A percentile compares a stretch with the other conserved stretches of the same genome.
phyloP scores from a whole-genome alignment of 2,113 vertebrate species.

The Ptilonorhynchus violaceus region DNA sequence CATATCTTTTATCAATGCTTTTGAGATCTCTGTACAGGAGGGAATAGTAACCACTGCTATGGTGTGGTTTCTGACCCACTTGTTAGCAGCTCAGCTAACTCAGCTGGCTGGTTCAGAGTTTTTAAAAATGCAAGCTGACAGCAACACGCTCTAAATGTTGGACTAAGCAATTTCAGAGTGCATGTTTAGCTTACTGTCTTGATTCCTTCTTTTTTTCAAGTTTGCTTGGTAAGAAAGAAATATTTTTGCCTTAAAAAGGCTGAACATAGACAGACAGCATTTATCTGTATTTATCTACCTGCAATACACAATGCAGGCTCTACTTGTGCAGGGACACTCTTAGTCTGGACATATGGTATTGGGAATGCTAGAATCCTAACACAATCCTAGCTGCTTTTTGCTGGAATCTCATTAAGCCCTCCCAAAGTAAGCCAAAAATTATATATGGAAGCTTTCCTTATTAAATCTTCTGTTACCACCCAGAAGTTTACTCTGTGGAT shows the following conservation, averaged over 20 bases:
- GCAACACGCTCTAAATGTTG: not conserved
- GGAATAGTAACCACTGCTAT: not conserved
- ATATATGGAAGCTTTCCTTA: not conserved
- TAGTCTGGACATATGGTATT: not conserved
- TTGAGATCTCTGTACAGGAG: not conserved
- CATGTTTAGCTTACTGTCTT: not conserved
- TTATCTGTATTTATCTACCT: not conserved
- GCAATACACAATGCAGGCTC: not conserved
- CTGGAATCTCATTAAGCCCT: not conserved
- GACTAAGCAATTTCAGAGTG: slow-evolving; percentile 18
- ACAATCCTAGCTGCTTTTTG: not conserved
- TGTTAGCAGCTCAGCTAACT: slow-evolving; percentile 16
- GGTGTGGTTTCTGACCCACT: slow-evolving; percentile 15
- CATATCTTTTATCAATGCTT: slow-evolving; percentile 35
- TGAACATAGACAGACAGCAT: not conserved
- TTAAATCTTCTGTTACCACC: not conserved
- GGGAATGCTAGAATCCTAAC: not conserved
- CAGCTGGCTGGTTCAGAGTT: not conserved
- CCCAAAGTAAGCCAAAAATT: not conserved
- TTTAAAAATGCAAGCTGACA: slow-evolving; percentile 22
- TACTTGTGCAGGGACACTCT: not conserved
- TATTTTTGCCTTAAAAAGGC: not conserved
- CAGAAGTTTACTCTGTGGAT: not conserved
- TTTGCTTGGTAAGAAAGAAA: not conserved
- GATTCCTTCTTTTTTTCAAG: not conserved